A percentile compares a stretch with the other conserved stretches of the same genome.
Conservation (phyloP, 2,888 invertebrate genomes). For the Eustalomyia histrio region DNA sequence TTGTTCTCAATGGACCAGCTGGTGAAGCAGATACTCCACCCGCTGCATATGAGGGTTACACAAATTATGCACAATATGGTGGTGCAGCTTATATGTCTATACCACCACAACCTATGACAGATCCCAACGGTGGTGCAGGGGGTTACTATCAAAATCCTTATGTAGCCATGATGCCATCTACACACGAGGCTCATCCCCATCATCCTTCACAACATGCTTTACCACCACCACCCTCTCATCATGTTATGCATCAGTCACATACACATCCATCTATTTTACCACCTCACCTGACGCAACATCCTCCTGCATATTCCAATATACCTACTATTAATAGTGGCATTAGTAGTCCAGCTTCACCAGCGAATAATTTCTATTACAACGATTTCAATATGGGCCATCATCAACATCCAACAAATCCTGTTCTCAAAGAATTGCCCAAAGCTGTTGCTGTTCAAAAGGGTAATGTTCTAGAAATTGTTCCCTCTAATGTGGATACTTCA, state of each 20-base stretch:
- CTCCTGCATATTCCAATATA: constrained; percentile 66
- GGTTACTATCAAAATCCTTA: constrained; percentile 58
- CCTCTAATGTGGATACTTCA: constrained; percentile 67
- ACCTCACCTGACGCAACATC: constrained; percentile 53
- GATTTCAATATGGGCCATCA: constrained; percentile 53
- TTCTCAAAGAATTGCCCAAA: constrained; percentile 74
- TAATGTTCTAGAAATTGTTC: constrained; percentile 78
- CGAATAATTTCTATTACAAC: constrained; percentile 61
- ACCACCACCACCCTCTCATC: constrained; percentile 35
- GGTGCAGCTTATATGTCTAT: constrained; percentile 72
- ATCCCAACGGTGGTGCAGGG: constrained; percentile 18
- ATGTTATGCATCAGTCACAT: constrained; percentile 60
- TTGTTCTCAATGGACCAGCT: constrained; percentile 67
- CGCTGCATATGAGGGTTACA: constrained; percentile 69
- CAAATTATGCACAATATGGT: constrained; percentile 69
- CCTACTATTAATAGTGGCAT: constrained; percentile 49
- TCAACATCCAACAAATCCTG: constrained; percentile 63
- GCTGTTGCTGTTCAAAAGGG: constrained; percentile 78
- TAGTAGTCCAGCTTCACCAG: neutral
- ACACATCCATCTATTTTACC: neutral
- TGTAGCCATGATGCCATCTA: constrained; percentile 69
- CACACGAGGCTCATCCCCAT: constrained; percentile 56
- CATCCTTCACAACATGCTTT: constrained; percentile 56
- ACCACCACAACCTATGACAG: constrained; percentile 68
- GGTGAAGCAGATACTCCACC: constrained; percentile 56